Evolutionary conservation across 2,888 invertebrate species (phyloP).

Genomic region (Scaptodrosophila latifasciaeformis): DNA sequence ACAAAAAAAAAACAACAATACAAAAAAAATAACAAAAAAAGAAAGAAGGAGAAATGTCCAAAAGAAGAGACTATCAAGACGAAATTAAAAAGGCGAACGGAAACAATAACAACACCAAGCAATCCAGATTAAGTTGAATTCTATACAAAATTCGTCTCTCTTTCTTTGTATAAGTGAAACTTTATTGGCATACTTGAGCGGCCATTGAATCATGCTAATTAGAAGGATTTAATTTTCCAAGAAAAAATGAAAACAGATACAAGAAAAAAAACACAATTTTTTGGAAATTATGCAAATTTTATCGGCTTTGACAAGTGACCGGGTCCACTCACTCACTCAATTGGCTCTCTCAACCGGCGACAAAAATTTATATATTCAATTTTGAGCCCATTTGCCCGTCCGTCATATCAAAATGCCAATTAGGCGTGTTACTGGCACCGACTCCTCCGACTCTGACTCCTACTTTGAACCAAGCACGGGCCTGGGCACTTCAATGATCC

Average conservation of each 20-base stretch:
- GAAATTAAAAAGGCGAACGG: too few species aligned
- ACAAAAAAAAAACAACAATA: conserved; percentile 14
- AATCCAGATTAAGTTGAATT: neutral
- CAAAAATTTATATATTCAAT: conserved; percentile 50
- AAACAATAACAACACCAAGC: too few species aligned
- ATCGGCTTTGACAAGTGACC: neutral
- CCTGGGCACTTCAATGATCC: conserved; percentile 6
- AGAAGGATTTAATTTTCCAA: conserved; percentile 37
- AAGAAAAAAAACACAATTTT: neutral
- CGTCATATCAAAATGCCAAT: conserved; percentile 64
- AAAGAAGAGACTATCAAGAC: too few species aligned
- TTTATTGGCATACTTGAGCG: too few species aligned
- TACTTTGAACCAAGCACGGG: too few species aligned
- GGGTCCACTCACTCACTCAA: neutral
- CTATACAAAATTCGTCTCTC: neutral
- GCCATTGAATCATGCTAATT: conserved; percentile 39
- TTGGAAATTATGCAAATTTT: conserved; percentile 1
- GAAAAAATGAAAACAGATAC: neutral
- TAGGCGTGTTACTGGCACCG: conserved; percentile 36
- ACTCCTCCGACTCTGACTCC: too few species aligned
- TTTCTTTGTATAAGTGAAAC: too few species aligned
- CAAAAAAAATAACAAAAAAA: conserved; percentile 11
- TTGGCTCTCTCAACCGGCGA: neutral
- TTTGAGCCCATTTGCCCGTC: conserved; percentile 25
- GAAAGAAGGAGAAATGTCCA: neutral